Percentiles rank a stretch among this genome's conserved stretches.
These are phyloP conservation scores for Calycopis cecrops DNA, from an alignment of 1,140 invertebrate genomes.

Conservation along the genomic window DNA sequence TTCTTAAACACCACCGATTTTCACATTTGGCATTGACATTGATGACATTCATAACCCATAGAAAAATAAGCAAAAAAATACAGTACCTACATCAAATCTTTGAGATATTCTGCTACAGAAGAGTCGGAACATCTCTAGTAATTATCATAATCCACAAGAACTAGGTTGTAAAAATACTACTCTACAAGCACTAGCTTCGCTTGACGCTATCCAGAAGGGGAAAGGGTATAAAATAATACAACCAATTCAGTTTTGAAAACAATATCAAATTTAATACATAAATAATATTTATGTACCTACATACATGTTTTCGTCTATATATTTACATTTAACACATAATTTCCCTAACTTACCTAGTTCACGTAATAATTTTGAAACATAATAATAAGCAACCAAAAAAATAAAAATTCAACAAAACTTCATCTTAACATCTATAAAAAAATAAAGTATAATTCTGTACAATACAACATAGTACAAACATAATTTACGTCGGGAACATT, in stretches of 20 bases:
- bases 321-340: constrained; percentile 72
- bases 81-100: too few species aligned
- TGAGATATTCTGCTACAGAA: too few species aligned
- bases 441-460: constrained; percentile 53
- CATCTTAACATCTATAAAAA: constrained; percentile 48
- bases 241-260: constrained; percentile 68
- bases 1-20: too few species aligned
- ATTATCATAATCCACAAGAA: too few species aligned
- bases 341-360: constrained; percentile 60
- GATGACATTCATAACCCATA: too few species aligned
- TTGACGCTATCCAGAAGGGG: too few species aligned
- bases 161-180: too few species aligned
- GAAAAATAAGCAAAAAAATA: too few species aligned
- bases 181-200: too few species aligned
- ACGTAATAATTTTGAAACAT: constrained; percentile 42
- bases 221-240: constrained; percentile 51
- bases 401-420: constrained; percentile 45
- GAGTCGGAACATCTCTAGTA: too few species aligned
- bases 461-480: constrained; percentile 53
- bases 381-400: constrained; percentile 57
- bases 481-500: constrained; percentile 26
- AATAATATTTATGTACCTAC: constrained; percentile 73
- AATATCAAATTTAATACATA: constrained; percentile 75
- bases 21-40: too few species aligned
- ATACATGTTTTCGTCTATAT: constrained; percentile 71